Percentiles rank a stretch among this genome's conserved stretches.
These are phyloP conservation scores for Chrosomus eos DNA, from an alignment of 2,797 vertebrate species.

Conservation along the genomic window DNA sequence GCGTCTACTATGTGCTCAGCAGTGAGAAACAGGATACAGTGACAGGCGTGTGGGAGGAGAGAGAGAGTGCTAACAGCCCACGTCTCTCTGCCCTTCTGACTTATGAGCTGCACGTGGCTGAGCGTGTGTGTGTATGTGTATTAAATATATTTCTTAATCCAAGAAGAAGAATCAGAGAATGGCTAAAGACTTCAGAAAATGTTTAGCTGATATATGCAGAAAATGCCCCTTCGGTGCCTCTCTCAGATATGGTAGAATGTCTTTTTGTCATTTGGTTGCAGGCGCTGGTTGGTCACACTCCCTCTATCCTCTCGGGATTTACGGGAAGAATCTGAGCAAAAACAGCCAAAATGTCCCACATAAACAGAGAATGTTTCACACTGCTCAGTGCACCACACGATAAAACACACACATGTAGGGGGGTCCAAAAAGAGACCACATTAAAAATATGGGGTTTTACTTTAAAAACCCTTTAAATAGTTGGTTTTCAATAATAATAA, in stretches of 20 bases:
- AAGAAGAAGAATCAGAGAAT: background rate
- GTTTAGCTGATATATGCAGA: background rate
- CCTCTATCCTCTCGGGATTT: constrained; percentile 2
- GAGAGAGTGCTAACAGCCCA: constrained; percentile 38
- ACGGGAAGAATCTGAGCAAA: constrained; percentile 4
- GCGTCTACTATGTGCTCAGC: constrained; percentile 38
- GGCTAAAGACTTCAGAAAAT: background rate
- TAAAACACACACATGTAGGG: no score
- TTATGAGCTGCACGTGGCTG: constrained; percentile 31
- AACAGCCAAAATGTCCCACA: constrained; percentile 29
- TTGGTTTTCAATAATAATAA: background rate
- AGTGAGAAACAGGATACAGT: constrained; percentile 42
- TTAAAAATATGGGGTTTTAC: background rate
- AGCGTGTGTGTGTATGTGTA: background rate
- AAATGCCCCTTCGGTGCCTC: background rate
- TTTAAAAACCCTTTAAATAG: background rate
- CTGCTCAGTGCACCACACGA: background rate
- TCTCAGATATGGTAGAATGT: background rate
- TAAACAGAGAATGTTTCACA: constrained; percentile 7
- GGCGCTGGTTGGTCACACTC: constrained; percentile 5
- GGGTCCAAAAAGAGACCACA: background rate
- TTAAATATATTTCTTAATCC: constrained; percentile 33
- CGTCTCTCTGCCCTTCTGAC: constrained; percentile 33
- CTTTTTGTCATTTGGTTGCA: background rate
- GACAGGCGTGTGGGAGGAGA: constrained; percentile 45